Percentiles rank a stretch among this genome's conserved stretches.
Evolutionary conservation across 37 sponge, comb jelly and placozoan genomes (phyloP).

Genomic region (Lycopodina hypogea): DNA sequence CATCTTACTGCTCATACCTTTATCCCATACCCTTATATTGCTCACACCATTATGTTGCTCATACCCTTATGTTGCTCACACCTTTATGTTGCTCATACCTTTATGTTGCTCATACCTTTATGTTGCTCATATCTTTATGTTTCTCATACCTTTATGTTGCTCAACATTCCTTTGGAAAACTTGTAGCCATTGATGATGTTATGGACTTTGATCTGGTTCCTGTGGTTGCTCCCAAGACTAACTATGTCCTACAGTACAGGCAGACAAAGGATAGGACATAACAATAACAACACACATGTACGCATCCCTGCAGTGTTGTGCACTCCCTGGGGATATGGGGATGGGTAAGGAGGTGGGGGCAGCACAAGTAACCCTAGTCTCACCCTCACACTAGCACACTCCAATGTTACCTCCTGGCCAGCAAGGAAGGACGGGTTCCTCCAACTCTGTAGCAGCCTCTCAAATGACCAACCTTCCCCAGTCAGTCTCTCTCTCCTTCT

Average conservation of each 20-base stretch:
- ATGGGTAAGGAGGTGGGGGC: too few species aligned
- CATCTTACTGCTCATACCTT: too few species aligned
- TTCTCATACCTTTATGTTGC: conserved; percentile 45
- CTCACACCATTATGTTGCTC: too few species aligned
- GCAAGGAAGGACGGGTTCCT: conserved; percentile 44
- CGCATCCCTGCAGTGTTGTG: too few species aligned
- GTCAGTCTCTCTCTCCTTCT: not conserved
- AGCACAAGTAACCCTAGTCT: too few species aligned
- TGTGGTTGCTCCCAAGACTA: not conserved
- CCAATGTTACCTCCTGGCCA: conserved; percentile 39
- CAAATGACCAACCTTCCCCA: not conserved
- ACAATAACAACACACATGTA: not conserved
- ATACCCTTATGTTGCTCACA: too few species aligned
- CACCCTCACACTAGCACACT: too few species aligned
- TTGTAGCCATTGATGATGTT: conserved; percentile 42
- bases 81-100: not conserved
- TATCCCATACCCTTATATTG: too few species aligned
- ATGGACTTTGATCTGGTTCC: conserved; percentile 26
- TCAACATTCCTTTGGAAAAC: conserved; percentile 70
- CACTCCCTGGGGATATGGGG: too few species aligned
- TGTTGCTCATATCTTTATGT: not conserved
- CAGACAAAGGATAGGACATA: not conserved
- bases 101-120: conserved; percentile 47
- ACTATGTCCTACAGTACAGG: not conserved
- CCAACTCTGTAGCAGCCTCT: conserved; percentile 26